These are phyloP conservation scores for Drosophila kurseongensis DNA, from an alignment of 1,140 invertebrate species.

Conservation along the genomic window DNA sequence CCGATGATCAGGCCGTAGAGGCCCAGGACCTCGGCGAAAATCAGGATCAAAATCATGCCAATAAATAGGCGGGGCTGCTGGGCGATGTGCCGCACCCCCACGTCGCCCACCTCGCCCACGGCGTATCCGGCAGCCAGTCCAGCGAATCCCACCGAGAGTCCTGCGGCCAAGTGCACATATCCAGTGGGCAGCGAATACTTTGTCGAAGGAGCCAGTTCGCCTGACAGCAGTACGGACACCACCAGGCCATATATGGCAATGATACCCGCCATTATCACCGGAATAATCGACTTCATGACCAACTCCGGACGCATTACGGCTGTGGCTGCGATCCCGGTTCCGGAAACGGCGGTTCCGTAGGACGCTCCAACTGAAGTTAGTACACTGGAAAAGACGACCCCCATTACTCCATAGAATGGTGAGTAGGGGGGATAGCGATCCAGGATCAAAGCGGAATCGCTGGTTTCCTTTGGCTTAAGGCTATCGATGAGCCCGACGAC, in stretches of 20 bases:
- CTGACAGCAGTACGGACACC: slow-evolving; percentile 95
- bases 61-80: slow-evolving; percentile 97
- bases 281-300: slow-evolving; percentile 76
- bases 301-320: slow-evolving; percentile 70
- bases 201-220: slow-evolving; percentile 84
- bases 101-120: slow-evolving; percentile 96
- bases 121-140: slow-evolving; percentile 96
- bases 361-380: slow-evolving; percentile 86
- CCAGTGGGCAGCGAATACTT: slow-evolving; percentile 89
- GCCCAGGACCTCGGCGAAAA: slow-evolving; percentile 98
- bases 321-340: slow-evolving; percentile 60
- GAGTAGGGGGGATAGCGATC: slow-evolving; percentile 33
- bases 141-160: slow-evolving; percentile 94
- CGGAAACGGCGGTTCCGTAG: slow-evolving; percentile 67
- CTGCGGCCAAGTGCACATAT: slow-evolving; percentile 95
- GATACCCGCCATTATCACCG: slow-evolving; percentile 70
- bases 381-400: slow-evolving; percentile 97
- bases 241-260: slow-evolving; percentile 94
- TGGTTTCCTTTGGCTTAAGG: not conserved
- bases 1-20: slow-evolving; percentile 97
- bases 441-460: not conserved
- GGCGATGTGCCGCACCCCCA: slow-evolving; percentile 95
- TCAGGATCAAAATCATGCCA: slow-evolving; percentile 98
- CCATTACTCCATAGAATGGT: slow-evolving; percentile 98
- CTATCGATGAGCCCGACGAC: not conserved